Percentiles rank a stretch among this genome's conserved stretches.
Evolutionary conservation across 30 jellyfish, hydroid and myxozoan genomes (phyloP).

Genomic region (Catostylus mosaicus): DNA sequence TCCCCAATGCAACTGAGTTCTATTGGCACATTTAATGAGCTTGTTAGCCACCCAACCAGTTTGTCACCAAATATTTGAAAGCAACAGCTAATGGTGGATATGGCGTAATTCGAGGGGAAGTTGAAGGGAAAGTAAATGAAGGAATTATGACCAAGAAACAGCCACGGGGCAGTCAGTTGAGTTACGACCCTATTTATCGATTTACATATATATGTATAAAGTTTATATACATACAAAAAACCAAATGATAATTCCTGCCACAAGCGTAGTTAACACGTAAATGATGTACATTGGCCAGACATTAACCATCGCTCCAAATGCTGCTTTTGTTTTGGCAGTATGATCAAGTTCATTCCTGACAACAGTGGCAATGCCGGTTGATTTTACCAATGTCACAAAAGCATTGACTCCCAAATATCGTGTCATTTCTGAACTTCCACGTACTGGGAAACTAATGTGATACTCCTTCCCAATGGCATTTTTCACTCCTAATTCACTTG

Average conservation of each 20-base stretch:
- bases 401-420: constrained; percentile 11
- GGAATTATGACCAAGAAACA: too few relatives aligned
- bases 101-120: too few relatives aligned
- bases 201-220: too few relatives aligned
- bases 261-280: background rate
- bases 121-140: too few relatives aligned
- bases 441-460: constrained; percentile 37
- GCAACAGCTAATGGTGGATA: too few relatives aligned
- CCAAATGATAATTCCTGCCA: constrained; percentile 38
- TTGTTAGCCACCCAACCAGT: too few relatives aligned
- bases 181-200: too few relatives aligned
- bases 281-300: constrained; percentile 31
- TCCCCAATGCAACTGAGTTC: too few relatives aligned
- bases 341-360: constrained; percentile 19
- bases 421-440: constrained; percentile 9
- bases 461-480: constrained; percentile 24
- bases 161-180: too few relatives aligned
- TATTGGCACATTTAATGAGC: too few relatives aligned
- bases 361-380: constrained; percentile 17
- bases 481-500: constrained; percentile 4
- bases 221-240: background rate
- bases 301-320: constrained; percentile 4
- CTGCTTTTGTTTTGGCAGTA: constrained; percentile 20
- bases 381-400: constrained; percentile 13
- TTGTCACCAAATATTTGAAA: too few relatives aligned